phyloP scores from a whole-genome alignment of 2,888 invertebrate genomes.

The Stenchaetothrips biformis region DNA sequence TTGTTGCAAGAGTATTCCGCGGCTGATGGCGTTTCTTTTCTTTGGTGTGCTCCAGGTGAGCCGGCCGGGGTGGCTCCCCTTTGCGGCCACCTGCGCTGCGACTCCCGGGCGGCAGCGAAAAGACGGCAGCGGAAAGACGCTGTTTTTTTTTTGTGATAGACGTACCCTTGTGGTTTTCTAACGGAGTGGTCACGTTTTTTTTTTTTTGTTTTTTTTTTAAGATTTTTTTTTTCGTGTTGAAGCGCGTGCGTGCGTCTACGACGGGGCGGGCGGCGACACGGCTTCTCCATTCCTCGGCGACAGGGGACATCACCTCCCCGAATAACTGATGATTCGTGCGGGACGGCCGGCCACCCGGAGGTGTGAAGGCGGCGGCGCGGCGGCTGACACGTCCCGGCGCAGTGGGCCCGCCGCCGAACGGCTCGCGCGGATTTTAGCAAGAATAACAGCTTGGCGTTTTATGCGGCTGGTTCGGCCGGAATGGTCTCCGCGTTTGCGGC shows the following conservation, averaged over 20 bases:
- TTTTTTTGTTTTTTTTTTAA: too few relatives aligned
- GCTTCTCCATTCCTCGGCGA: not conserved
- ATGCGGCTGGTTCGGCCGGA: not conserved
- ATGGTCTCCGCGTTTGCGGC: too few relatives aligned
- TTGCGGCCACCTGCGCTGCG: not conserved
- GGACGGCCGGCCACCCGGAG: not conserved
- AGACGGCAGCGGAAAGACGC: too few relatives aligned
- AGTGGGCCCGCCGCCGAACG: not conserved
- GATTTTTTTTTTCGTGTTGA: not conserved
- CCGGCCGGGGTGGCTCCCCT: too few relatives aligned
- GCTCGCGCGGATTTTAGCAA: too few relatives aligned
- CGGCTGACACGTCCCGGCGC: not conserved
- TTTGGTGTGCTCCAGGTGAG: not conserved
- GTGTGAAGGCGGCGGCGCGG: not conserved
- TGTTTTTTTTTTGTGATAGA: too few relatives aligned
- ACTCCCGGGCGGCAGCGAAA: not conserved
- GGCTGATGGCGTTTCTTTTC: constrained; percentile 7
- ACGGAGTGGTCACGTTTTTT: not conserved
- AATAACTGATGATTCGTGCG: constrained; percentile 4
- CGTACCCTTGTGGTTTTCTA: too few relatives aligned
- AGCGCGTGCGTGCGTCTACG: not conserved
- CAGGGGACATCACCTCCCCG: not conserved
- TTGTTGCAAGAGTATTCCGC: not conserved
- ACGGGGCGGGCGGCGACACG: not conserved
- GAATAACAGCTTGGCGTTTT: not conserved